Conservation (phyloP, 1,140 invertebrate species). For the Listronotus bonariensis region DNA sequence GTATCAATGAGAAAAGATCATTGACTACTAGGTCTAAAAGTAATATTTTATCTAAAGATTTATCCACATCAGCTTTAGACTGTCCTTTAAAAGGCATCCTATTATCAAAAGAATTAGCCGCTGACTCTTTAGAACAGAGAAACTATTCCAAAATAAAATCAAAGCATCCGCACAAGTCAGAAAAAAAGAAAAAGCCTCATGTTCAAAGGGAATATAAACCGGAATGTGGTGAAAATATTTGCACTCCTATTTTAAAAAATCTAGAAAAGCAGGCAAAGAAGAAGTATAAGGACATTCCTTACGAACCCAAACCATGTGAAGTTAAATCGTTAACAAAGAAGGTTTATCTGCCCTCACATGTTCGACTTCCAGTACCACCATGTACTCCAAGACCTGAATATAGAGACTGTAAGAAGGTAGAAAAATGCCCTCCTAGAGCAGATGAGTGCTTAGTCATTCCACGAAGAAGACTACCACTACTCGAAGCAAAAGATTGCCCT, state of each 20-base stretch:
- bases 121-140: slow-evolving; percentile 4
- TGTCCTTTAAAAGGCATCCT: background rate
- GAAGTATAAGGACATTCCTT: background rate
- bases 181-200: background rate
- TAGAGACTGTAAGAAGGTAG: slow-evolving; percentile 10
- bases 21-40: slow-evolving; percentile 15
- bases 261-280: background rate
- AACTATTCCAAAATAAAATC: slow-evolving; percentile 5
- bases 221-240: slow-evolving; percentile 22
- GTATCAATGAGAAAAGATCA: background rate
- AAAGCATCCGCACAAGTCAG: background rate
- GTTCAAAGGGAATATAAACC: background rate
- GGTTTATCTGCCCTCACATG: slow-evolving; percentile 20
- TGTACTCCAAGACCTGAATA: slow-evolving; percentile 16
- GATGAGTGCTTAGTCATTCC: slow-evolving; percentile 28
- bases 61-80: background rate
- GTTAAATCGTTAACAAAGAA: background rate
- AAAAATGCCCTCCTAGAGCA: slow-evolving; percentile 15
- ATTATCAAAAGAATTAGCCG: background rate
- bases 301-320: slow-evolving; percentile 13
- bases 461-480: slow-evolving; percentile 25
- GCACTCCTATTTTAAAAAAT: slow-evolving; percentile 1
- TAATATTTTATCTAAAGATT: background rate
- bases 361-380: slow-evolving; percentile 14
- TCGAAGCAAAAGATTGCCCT: slow-evolving; percentile 10